phyloP scores from a whole-genome alignment of 2,113 vertebrate species.

The Chaenocephalus aceratus region DNA sequence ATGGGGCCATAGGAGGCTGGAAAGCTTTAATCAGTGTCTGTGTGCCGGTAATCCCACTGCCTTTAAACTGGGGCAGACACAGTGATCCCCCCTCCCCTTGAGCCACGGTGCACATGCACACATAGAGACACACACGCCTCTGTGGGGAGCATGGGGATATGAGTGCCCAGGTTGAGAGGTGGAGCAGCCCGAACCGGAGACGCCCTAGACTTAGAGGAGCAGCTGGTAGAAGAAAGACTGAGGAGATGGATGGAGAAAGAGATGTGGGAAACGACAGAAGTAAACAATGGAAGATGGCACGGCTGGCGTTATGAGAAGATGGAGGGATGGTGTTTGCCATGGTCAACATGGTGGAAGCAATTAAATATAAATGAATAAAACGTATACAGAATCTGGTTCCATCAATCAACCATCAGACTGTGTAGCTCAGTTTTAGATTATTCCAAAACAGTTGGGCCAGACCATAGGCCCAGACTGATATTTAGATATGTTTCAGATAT shows the following conservation, averaged over 20 bases:
- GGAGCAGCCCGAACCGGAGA: conserved; percentile 69
- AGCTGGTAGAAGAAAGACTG: conserved; percentile 73
- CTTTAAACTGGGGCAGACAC: conserved; percentile 81
- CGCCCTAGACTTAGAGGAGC: conserved; percentile 55
- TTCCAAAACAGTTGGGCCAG: too few species aligned
- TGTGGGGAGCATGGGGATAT: conserved; percentile 48
- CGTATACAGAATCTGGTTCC: background rate
- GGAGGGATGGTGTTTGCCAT: background rate
- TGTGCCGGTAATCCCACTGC: conserved; percentile 82
- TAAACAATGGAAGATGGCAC: conserved; percentile 50
- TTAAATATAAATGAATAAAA: conserved; percentile 3
- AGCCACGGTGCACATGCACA: conserved; percentile 52
- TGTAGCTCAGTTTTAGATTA: too few species aligned
- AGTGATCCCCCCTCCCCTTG: conserved; percentile 71
- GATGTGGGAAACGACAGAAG: conserved; percentile 23
- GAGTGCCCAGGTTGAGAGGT: conserved; percentile 72
- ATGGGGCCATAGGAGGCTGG: conserved; percentile 86
- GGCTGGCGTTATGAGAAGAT: conserved; percentile 21
- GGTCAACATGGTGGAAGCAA: conserved; percentile 12
- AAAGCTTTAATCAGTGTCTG: conserved; percentile 88
- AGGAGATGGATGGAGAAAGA: conserved; percentile 51
- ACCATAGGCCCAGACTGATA: too few species aligned
- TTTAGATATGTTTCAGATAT: too few species aligned
- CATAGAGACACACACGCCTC: conserved; percentile 26
- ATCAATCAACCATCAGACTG: background rate